Evolutionary conservation across 2,113 vertebrate species (phyloP), one percentile per base, ranked within the genome.

Genomic region (Oncorhynchus kisutch): DNA sequence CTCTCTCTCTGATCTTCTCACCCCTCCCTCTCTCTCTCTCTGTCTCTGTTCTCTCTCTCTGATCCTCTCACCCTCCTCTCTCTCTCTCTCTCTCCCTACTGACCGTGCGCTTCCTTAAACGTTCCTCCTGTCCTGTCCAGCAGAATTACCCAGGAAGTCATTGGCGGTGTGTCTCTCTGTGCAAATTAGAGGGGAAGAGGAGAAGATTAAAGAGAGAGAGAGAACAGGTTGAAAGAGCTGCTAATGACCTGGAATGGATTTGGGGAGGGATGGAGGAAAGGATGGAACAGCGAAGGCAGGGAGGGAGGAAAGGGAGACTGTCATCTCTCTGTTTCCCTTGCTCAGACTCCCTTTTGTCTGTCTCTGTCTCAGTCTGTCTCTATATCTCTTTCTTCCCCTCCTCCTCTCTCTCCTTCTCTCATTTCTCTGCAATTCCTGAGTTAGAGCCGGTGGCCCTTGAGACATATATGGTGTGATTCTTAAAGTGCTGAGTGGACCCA

Each of bases 181-280:
- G 78, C 68, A 89, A 91, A 92, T 91, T 91, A 91, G 45, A 92
- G 85, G 85, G 85, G 22, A 86, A 65, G 82, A 77, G 48, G n/a
- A 14, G 39, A 68, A 65, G 67, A 74, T 70, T 70, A 70, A 66
- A 29, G 49, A 60, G 60, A 70, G 60, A 70, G 72, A 83, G n/a
- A 82, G n/a, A 81, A 73, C 67, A 80, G 83, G 82, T 81, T 88
- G 81, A 90, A 83, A 82, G 85, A 84, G 67, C 75, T 84, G 70
- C 76, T 83, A 85, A 85, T 84, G 84, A 85, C 80, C 78, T 66
- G 24, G 31, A 72, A 64, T 34, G 62, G 39, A 20, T 2, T 5
- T 5, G 18, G 20, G 16, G 7, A 68, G 68, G 31, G 34, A 71
- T 24, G 71, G 76, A 81, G 71, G 48, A 72, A 67, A 25, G 74